Evolutionary conservation across 2,797 vertebrate species (phyloP).

Genomic region (Capromys pilorides): DNA sequence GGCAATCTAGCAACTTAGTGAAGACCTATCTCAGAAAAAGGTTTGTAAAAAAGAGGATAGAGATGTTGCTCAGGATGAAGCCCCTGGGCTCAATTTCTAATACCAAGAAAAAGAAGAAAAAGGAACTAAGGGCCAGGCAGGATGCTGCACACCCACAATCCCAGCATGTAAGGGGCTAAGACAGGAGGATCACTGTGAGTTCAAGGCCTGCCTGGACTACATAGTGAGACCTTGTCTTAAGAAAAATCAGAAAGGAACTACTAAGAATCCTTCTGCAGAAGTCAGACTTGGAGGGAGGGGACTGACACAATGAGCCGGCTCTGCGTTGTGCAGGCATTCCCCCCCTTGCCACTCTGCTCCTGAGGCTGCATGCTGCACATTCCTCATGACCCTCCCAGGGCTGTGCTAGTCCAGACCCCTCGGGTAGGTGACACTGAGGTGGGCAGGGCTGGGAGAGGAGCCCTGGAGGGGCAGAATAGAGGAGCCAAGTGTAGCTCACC

Average conservation of each 20-base stretch:
- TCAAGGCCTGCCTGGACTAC: not conserved
- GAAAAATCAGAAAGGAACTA: not conserved
- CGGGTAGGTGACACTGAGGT: not conserved
- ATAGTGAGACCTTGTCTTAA: not conserved
- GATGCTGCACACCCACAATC: not conserved
- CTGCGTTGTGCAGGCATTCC: not conserved
- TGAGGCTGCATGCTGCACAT: not conserved
- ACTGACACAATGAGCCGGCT: not conserved
- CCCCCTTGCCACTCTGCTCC: not conserved
- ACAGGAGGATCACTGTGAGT: not conserved
- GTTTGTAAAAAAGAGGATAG: not conserved
- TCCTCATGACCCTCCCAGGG: rapidly evolving
- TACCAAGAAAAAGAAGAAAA: not conserved
- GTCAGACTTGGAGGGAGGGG: not conserved
- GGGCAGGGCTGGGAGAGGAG: not conserved
- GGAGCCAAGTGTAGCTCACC: not conserved
- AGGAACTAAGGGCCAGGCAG: not conserved
- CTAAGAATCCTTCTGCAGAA: not conserved
- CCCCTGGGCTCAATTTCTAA: not conserved
- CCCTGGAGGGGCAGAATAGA: not conserved
- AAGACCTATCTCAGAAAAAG: not conserved
- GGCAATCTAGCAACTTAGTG: not conserved
- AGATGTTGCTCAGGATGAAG: not conserved
- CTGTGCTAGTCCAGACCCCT: too few relatives aligned
- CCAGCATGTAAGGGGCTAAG: not conserved